Evolutionary conservation across 2,113 vertebrate genomes (phyloP).

Genomic region (Phainopepla nitens): DNA sequence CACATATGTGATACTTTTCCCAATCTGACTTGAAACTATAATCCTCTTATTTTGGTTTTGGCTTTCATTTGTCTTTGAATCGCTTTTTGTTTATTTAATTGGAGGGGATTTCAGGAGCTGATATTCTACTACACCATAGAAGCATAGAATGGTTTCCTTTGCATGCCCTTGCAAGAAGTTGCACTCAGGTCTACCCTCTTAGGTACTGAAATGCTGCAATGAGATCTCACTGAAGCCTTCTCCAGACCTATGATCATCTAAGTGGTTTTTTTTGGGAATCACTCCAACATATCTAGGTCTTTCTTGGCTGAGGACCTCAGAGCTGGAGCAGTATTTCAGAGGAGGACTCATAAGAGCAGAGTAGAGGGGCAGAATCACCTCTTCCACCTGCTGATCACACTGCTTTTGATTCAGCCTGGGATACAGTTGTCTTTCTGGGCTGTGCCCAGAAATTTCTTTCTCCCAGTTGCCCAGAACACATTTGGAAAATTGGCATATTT

Average conservation of each 20-base stretch:
- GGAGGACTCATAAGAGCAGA: background rate
- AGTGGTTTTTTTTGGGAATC: background rate
- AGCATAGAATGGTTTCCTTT: background rate
- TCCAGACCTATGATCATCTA: background rate
- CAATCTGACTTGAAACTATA: background rate
- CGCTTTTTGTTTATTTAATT: background rate
- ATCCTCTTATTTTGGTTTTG: background rate
- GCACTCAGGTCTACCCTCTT: background rate
- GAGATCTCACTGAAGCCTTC: rapidly evolving
- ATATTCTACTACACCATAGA: background rate
- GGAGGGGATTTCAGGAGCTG: background rate
- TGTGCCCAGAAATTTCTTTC: background rate
- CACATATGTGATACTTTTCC: background rate
- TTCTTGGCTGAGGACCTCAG: background rate
- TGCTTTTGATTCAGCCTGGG: background rate
- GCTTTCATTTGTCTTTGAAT: background rate
- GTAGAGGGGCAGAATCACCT: background rate
- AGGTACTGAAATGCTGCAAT: background rate
- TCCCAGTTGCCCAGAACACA: background rate
- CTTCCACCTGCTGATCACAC: background rate
- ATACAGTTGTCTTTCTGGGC: background rate
- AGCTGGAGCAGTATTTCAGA: background rate
- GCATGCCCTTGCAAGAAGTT: background rate
- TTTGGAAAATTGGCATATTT: background rate
- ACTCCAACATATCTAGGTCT: too few relatives aligned